Conservation (phyloP, 2,113 vertebrate genomes). For the Elachura formosa region DNA sequence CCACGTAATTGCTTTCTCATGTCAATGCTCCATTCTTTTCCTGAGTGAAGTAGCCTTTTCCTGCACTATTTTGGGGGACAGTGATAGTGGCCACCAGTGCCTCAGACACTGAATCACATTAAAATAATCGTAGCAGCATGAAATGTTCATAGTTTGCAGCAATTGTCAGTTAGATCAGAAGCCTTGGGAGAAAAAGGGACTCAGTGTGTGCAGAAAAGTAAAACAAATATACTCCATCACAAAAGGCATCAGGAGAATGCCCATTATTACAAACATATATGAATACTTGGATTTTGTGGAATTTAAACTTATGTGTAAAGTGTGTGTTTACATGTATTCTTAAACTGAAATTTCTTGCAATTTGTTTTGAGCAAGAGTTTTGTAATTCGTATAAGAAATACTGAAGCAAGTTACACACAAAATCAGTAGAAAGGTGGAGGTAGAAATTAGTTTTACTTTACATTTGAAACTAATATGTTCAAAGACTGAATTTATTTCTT, state of each 20-base stretch:
- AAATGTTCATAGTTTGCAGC: neutral
- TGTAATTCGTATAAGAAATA: neutral
- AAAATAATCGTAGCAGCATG: neutral
- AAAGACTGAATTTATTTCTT: neutral
- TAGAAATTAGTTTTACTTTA: neutral
- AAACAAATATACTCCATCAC: neutral
- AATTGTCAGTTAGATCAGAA: neutral
- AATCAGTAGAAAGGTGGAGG: neutral
- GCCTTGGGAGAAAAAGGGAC: neutral
- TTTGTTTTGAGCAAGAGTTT: neutral
- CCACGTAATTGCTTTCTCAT: conserved; percentile 63
- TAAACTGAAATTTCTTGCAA: neutral
- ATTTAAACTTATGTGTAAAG: neutral
- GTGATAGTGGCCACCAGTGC: neutral
- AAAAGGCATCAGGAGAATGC: neutral
- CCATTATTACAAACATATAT: neutral
- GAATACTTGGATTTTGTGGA: neutral
- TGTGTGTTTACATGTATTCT: neutral
- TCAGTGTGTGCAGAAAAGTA: neutral
- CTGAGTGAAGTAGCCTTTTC: neutral
- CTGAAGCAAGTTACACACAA: neutral
- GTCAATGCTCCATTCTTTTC: conserved; percentile 19
- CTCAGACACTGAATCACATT: neutral
- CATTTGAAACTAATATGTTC: neutral
- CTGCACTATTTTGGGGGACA: neutral